Percentiles rank a stretch among this genome's conserved stretches.
Conservation (phyloP, 1,140 invertebrate genomes). For the Ectropis grisescens region DNA sequence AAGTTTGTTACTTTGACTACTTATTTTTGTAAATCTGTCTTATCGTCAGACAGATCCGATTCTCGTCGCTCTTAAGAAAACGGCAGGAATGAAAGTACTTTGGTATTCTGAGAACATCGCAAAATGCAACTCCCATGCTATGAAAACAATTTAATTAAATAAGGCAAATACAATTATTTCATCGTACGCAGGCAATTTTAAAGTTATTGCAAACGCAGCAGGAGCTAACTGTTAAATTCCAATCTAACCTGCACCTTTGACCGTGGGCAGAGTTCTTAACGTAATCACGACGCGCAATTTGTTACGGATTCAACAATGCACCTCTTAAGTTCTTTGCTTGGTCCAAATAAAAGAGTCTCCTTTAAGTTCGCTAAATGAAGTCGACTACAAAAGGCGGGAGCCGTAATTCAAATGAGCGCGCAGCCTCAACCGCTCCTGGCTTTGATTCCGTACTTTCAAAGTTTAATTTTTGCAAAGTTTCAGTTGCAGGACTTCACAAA, state of each 20-base stretch:
- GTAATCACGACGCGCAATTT: constrained; percentile 61
- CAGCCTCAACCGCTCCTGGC: constrained; percentile 33
- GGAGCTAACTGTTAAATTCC: constrained; percentile 32
- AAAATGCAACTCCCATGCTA: no score
- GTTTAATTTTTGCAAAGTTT: constrained; percentile 60
- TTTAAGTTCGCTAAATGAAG: constrained; percentile 66
- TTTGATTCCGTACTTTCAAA: constrained; percentile 55
- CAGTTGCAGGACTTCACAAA: constrained; percentile 40
- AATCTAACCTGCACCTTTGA: constrained; percentile 26
- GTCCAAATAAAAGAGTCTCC: constrained; percentile 52
- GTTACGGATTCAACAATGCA: constrained; percentile 66
- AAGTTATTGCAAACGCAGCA: no score
- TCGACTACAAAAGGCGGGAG: constrained; percentile 61
- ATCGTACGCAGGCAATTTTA: no score
- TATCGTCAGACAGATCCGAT: no score
- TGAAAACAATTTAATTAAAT: no score
- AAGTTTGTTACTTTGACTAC: no score
- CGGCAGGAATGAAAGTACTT: no score
- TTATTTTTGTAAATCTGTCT: no score
- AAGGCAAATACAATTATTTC: no score
- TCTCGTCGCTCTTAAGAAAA: no score
- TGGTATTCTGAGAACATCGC: no score
- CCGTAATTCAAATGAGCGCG: constrained; percentile 58
- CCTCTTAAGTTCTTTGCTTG: constrained; percentile 52
- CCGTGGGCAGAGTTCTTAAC: constrained; percentile 31